phyloP scores from a whole-genome alignment of 2,797 vertebrate genomes.

The Meda fulgida region DNA sequence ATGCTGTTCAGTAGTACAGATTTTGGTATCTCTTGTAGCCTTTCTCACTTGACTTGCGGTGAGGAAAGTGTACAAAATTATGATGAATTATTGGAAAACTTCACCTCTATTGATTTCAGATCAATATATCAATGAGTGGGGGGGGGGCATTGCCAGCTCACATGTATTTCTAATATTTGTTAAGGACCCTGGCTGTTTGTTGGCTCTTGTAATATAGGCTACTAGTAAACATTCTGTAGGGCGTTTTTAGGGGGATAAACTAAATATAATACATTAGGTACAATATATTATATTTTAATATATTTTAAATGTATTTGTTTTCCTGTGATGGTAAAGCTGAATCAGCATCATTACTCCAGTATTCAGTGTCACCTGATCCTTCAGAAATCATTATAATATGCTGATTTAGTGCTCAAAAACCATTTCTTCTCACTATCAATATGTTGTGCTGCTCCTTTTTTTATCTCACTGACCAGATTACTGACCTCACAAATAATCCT shows the following conservation, averaged over 20 bases:
- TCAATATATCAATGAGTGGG: conserved; percentile 62
- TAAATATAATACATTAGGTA: background rate
- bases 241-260: background rate
- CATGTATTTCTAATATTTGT: conserved; percentile 56
- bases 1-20: conserved; percentile 19
- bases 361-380: no score
- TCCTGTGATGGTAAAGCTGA: background rate
- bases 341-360: background rate
- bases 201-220: conserved; percentile 17
- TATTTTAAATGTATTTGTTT: no score
- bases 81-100: conserved; percentile 57
- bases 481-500: background rate
- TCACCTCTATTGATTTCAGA: conserved; percentile 63
- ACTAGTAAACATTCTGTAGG: conserved; percentile 2
- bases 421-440: background rate
- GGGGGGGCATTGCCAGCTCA: conserved; percentile 62
- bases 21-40: conserved; percentile 33
- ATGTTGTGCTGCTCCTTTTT: background rate
- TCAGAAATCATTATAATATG: no score
- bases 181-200: conserved; percentile 22
- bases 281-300: background rate
- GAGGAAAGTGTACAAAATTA: conserved; percentile 61
- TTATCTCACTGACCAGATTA: no score
- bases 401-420: no score
- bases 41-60: conserved; percentile 57